Conservation (phyloP, 1,140 invertebrate genomes). For the Calycopis cecrops region DNA sequence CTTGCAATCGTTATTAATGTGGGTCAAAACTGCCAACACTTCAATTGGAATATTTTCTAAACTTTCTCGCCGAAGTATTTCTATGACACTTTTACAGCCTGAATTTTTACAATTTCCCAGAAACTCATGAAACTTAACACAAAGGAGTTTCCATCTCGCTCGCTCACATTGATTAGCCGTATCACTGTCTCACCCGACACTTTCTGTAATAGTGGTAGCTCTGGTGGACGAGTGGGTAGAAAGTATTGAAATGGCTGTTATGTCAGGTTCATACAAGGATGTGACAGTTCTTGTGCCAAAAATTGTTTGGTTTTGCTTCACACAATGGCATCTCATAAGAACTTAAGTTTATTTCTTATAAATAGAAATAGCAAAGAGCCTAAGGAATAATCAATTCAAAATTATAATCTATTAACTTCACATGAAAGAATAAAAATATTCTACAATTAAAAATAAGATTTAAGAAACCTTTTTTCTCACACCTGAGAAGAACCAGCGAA, state of each 20-base stretch:
- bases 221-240: constrained; percentile 32
- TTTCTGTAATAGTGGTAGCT: constrained; percentile 54
- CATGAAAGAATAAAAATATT: no score
- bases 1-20: no score
- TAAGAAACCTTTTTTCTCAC: no score
- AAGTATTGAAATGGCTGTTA: constrained; percentile 49
- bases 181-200: constrained; percentile 33
- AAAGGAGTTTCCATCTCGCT: constrained; percentile 36
- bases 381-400: no score
- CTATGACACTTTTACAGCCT: constrained; percentile 13
- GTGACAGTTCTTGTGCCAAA: no score
- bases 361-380: no score
- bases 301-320: no score
- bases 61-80: neutral
- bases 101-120: constrained; percentile 47
- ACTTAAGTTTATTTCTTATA: no score
- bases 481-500: no score
- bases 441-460: no score
- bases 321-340: no score
- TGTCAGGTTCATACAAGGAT: constrained; percentile 24
- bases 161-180: constrained; percentile 11
- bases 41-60: constrained; percentile 21
- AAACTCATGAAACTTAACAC: constrained; percentile 40
- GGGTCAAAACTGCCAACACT: constrained; percentile 26
- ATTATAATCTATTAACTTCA: no score